phyloP scores from a whole-genome alignment of 2,888 invertebrate genomes.

The Eupithecia exiguata region DNA sequence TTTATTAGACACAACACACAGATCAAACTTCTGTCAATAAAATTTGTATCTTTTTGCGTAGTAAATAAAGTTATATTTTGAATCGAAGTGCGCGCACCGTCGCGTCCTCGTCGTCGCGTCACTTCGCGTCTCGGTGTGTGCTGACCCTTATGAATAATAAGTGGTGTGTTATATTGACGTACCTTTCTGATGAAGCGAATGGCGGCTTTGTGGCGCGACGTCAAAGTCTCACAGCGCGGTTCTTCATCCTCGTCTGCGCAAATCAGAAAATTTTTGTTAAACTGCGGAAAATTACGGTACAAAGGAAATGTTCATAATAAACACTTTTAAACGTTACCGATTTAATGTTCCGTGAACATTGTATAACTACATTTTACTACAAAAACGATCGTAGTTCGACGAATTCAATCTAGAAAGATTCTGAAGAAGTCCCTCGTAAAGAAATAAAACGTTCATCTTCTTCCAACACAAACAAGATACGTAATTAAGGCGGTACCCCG shows the following conservation, averaged over 20 bases:
- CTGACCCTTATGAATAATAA: not conserved
- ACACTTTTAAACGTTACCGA: constrained; percentile 1
- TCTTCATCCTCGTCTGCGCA: constrained; percentile 91
- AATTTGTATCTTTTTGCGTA: too few species aligned
- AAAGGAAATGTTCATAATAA: constrained; percentile 21
- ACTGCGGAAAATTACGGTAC: constrained; percentile 31
- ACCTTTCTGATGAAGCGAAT: constrained; percentile 96
- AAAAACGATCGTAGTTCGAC: not conserved
- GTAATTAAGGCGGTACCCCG: not conserved
- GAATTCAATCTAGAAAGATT: not conserved
- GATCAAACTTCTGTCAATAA: too few species aligned
- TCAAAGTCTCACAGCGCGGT: constrained; percentile 91
- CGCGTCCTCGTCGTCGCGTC: too few species aligned
- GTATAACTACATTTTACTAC: not conserved
- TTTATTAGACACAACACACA: too few species aligned
- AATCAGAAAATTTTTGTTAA: constrained; percentile 47
- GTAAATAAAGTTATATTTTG: too few species aligned
- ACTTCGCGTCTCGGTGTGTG: too few species aligned
- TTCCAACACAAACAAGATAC: not conserved
- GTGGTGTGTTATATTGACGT: constrained; percentile 59
- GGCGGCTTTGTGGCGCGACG: constrained; percentile 93
- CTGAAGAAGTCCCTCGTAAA: too few species aligned
- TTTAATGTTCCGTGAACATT: not conserved
- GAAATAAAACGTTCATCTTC: not conserved
- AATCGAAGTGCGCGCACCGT: too few species aligned